phyloP scores from a whole-genome alignment of 1,140 invertebrate species.

The Drosophila murphyi region DNA sequence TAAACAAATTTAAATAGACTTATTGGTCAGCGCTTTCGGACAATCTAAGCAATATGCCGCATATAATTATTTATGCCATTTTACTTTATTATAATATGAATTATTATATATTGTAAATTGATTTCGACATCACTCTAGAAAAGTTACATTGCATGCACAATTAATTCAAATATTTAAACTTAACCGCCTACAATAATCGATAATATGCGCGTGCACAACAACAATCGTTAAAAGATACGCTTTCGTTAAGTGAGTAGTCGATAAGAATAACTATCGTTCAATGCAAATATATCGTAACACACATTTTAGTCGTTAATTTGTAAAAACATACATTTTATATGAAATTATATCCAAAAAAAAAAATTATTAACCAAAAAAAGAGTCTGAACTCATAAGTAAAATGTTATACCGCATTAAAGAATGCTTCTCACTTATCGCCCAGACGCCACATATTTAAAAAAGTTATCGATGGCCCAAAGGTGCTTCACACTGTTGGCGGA shows the following conservation, averaged over 20 bases:
- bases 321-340: too few relatives aligned
- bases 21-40: background rate
- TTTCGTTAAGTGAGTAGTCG: background rate
- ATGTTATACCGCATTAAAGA: background rate
- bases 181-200: background rate
- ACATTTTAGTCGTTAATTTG: too few relatives aligned
- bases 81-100: too few relatives aligned
- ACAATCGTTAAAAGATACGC: background rate
- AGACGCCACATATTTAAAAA: background rate
- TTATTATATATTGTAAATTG: too few relatives aligned
- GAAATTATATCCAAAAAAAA: too few relatives aligned
- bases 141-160: background rate
- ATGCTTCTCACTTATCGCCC: background rate
- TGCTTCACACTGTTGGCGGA: conserved; percentile 1
- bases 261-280: background rate
- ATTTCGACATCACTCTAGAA: too few relatives aligned
- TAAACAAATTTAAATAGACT: conserved; percentile 3
- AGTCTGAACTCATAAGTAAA: too few relatives aligned
- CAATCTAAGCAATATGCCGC: background rate
- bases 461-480: background rate
- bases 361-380: too few relatives aligned
- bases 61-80: too few relatives aligned
- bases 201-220: background rate
- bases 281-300: background rate
- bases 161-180: background rate